Base-by-base conservation (phyloP, 2,113 vertebrate genomes). In the Perca flavescens region DNA sequence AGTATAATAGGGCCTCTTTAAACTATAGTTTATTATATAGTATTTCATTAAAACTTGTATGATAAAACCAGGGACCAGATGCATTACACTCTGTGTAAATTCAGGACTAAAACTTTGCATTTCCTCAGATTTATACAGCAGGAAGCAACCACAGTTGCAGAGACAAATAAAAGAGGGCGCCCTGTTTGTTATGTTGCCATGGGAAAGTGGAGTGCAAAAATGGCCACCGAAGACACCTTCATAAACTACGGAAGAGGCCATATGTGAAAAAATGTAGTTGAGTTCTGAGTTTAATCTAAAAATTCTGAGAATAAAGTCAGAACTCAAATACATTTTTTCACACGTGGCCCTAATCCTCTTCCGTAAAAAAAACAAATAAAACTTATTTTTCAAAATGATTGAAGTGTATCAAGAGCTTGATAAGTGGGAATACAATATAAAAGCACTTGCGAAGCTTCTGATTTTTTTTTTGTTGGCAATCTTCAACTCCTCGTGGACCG, bases 391-490 rank as follows among this genome's bases (percentile, higher is more conserved):
- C 40, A 64, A 72, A 49, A 16, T 64, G 7, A n/a, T 71, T 17
- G 49, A 7, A 57, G 7, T 36, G 52, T 36, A 34, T 75, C 13
- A 31, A 31, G 53, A 61, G 65, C 58, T 77, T 47, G 8, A 28
- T n/a, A 6, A 31, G 52, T 34, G 25, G 54, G 36, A 78, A 57
- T 31, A 75, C 1, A 50, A 31, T 62, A 70, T 56, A 66, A 82
- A 82, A 43, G 73, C 36, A 54, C 43, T 77, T 66, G 67, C 53
- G 21, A 71, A 79, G 54, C 65, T 67, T 77, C 21, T 9, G 61
- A n/a, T 40, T 43, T 43, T 43, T 54, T 72, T 67, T 77, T 25
- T 77, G 79, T 25, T 77, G 79, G 85, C 73, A 65, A 61, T 43
- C 9, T 60, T 43, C 1, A 61, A 5, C 36, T 65, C 58, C 3